Evolutionary conservation across 2,888 invertebrate genomes (phyloP).

Genomic region (Zelleria hepariella): DNA sequence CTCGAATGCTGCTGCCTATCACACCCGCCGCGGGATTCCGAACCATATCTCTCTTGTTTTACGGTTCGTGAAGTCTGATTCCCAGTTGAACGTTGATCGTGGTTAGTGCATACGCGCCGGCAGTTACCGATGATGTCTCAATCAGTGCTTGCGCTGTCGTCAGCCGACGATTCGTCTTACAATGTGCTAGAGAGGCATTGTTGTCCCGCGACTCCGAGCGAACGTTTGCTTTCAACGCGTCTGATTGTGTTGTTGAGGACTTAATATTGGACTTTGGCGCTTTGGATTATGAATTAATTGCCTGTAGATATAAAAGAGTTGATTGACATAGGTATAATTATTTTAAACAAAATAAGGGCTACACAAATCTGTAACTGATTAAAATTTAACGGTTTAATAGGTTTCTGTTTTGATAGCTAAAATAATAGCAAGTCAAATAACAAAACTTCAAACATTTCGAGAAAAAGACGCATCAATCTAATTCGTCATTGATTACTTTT

Average conservation of each 20-base stretch:
- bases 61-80: not conserved
- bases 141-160: constrained; percentile 37
- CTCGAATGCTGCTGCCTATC: constrained; percentile 6
- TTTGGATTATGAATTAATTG: not conserved
- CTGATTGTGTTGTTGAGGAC: not conserved
- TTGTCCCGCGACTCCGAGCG: not conserved
- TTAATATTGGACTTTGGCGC: not conserved
- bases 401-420: too few species aligned
- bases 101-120: constrained; percentile 27
- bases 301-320: too few species aligned
- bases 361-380: too few species aligned
- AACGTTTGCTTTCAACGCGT: not conserved
- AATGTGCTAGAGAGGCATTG: constrained; percentile 33
- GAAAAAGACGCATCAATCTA: too few species aligned
- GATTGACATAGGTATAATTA: too few species aligned
- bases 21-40: constrained; percentile 8
- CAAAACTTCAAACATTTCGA: too few species aligned
- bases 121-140: constrained; percentile 62
- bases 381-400: too few species aligned
- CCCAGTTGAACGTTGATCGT: constrained; percentile 9
- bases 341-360: too few species aligned
- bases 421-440: too few species aligned
- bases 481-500: too few species aligned
- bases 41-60: constrained; percentile 11
- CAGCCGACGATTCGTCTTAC: constrained; percentile 59